phyloP scores from a whole-genome alignment of 2,113 vertebrate genomes.

The Macrotus californicus region DNA sequence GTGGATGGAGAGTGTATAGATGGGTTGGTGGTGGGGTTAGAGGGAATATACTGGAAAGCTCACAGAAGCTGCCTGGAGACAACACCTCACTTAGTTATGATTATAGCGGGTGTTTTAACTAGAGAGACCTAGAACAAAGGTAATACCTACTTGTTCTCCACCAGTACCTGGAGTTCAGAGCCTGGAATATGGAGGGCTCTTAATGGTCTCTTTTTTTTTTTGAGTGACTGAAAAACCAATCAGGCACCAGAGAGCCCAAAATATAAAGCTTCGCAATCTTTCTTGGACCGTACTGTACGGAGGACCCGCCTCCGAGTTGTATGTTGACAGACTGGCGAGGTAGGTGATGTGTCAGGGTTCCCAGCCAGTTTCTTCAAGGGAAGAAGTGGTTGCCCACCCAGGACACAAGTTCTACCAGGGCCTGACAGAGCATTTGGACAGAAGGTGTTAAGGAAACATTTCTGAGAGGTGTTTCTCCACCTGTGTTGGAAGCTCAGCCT shows the following conservation, averaged over 20 bases:
- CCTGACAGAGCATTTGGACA: neutral
- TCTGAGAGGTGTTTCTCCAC: neutral
- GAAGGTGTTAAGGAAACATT: neutral
- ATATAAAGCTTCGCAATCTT: neutral
- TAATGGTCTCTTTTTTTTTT: neutral
- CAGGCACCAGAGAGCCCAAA: neutral
- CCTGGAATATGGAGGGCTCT: neutral
- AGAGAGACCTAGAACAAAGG: neutral
- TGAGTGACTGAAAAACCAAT: neutral
- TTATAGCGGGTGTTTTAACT: neutral
- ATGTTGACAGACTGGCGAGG: neutral
- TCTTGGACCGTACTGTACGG: neutral
- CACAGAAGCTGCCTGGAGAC: neutral
- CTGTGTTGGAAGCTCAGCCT: neutral
- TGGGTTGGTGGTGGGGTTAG: neutral
- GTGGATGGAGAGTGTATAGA: neutral
- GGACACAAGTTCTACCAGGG: neutral
- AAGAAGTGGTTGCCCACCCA: neutral
- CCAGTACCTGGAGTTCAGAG: neutral
- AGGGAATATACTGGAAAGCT: neutral
- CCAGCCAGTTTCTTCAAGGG: neutral
- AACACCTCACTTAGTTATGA: neutral
- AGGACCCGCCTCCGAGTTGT: neutral
- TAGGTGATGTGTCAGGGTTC: neutral
- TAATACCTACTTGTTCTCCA: neutral